Evolutionary conservation across 2,113 vertebrate genomes (phyloP).

Genomic region (Dissostichus mawsoni): DNA sequence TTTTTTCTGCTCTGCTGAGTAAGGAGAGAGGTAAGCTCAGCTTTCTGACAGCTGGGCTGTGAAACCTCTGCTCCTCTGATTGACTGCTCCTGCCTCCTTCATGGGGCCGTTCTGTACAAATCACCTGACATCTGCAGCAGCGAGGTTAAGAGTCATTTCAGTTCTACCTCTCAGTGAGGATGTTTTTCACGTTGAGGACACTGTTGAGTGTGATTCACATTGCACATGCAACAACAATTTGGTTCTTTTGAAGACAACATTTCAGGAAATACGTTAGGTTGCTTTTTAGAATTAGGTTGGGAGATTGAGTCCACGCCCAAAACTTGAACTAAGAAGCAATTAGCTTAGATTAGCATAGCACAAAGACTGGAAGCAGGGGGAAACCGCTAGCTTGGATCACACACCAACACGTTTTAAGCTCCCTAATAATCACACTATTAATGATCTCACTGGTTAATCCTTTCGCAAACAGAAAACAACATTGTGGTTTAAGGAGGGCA

Average conservation of each 20-base stretch:
- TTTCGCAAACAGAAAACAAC: not conserved
- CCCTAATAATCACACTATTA: not conserved
- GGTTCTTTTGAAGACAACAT: not conserved
- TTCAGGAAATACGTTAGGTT: not conserved
- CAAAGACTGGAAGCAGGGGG: not conserved
- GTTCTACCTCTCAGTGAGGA: not conserved
- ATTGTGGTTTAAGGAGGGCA: not conserved
- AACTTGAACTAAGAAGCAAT: not conserved
- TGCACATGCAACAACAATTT: too few relatives aligned
- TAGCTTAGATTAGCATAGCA: constrained; percentile 25
- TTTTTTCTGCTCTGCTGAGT: constrained; percentile 76
- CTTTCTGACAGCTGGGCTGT: constrained; percentile 75
- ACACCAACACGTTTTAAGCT: not conserved
- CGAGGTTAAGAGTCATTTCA: not conserved
- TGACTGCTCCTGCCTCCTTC: constrained; percentile 49
- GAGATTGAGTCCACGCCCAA: not conserved
- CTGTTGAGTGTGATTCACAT: not conserved
- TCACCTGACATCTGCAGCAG: constrained; percentile 23
- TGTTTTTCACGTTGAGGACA: not conserved
- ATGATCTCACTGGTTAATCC: not conserved
- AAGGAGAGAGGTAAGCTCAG: constrained; percentile 72
- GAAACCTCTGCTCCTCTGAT: constrained; percentile 65
- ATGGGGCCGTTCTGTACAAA: constrained; percentile 37
- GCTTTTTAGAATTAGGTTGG: not conserved
- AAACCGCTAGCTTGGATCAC: constrained; percentile 2